phyloP scores from a whole-genome alignment of 2,113 vertebrate species.

The Sylvicapra grimmia region DNA sequence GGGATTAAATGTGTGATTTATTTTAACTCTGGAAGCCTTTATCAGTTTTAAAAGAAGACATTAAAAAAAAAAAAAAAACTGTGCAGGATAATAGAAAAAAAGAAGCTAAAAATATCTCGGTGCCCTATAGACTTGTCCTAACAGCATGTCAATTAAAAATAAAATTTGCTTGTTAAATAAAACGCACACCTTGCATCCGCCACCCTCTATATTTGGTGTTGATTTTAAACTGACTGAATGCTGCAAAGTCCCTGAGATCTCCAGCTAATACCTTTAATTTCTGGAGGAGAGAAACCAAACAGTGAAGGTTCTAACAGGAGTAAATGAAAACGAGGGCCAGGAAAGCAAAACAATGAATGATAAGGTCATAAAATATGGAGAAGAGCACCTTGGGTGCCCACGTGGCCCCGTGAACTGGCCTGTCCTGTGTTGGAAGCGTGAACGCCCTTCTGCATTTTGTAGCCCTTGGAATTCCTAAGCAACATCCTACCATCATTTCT shows the following conservation, averaged over 20 bases:
- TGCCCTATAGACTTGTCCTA: neutral
- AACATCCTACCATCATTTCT: neutral
- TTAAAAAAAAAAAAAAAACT: neutral
- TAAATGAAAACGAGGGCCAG: neutral
- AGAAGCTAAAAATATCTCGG: neutral
- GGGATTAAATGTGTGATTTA: neutral
- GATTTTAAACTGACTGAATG: neutral
- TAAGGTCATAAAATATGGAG: rapidly evolving
- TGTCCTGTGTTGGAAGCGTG: rapidly evolving
- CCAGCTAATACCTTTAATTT: neutral
- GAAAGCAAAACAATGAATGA: neutral
- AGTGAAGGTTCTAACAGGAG: no score
- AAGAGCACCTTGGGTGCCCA: neutral
- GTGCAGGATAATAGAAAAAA: neutral
- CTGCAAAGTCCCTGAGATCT: neutral
- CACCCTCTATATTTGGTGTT: neutral
- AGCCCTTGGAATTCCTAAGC: neutral
- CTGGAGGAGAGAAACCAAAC: neutral
- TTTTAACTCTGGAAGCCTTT: neutral
- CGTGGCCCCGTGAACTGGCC: rapidly evolving
- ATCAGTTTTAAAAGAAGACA: neutral
- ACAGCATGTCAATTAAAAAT: neutral
- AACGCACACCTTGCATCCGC: rapidly evolving
- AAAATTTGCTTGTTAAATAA: neutral
- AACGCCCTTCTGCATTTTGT: neutral